Percentiles rank a stretch among this genome's conserved stretches.
Conservation (phyloP, 2,797 vertebrate genomes). For the Danio kyathit region DNA sequence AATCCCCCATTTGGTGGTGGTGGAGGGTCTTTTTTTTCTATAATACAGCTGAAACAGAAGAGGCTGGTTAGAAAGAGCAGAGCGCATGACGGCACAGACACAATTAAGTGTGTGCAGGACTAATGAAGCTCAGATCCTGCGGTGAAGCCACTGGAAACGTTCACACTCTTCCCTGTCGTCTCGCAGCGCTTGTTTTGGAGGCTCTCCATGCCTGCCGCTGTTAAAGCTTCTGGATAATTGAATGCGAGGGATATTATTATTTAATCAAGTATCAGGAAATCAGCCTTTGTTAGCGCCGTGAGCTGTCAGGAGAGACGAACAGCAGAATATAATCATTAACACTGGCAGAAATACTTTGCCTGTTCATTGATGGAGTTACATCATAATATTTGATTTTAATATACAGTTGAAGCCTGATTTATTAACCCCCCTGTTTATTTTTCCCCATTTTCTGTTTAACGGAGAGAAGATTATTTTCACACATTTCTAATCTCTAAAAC, state of each 20-base stretch:
- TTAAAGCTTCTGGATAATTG: conserved; percentile 53
- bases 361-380: too few species aligned
- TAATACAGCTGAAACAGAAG: background rate
- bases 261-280: conserved; percentile 65
- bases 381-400: background rate
- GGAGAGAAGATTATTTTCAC: too few species aligned
- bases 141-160: conserved; percentile 17
- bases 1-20: too few species aligned
- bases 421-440: too few species aligned
- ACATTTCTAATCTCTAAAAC: too few species aligned
- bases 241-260: conserved; percentile 64
- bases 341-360: background rate
- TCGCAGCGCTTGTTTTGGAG: conserved; percentile 5
- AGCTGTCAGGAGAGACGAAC: conserved; percentile 18
- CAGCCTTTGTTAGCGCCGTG: conserved; percentile 53
- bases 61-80: conserved; percentile 9
- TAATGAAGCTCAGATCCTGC: conserved; percentile 13
- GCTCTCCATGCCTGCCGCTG: background rate
- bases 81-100: conserved; percentile 26
- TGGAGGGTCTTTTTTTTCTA: background rate
- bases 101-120: conserved; percentile 37
- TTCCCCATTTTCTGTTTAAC: too few species aligned
- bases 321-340: conserved; percentile 8
- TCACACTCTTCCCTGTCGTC: conserved; percentile 13
- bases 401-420: too few species aligned